A percentile compares a stretch with the other conserved stretches of the same genome.
phyloP scores from a whole-genome alignment of 1,140 invertebrate species.

The Heliconius congener region DNA sequence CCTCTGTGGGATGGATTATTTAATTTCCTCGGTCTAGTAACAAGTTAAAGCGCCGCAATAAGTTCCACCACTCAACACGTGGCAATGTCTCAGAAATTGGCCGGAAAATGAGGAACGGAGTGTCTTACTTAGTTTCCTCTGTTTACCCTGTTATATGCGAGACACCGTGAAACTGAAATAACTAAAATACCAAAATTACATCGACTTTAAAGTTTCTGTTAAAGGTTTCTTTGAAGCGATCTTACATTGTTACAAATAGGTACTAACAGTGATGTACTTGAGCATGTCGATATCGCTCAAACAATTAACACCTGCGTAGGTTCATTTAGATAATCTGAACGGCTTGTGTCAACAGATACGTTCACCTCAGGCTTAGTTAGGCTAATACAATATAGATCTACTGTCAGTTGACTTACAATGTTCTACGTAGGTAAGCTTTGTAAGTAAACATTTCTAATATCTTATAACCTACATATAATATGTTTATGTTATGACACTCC shows the following conservation, averaged over 20 bases:
- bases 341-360: slow-evolving; percentile 6
- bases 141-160: too few species aligned
- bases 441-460: background rate
- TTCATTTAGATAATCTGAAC: slow-evolving; percentile 11
- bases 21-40: too few species aligned
- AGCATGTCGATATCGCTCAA: background rate
- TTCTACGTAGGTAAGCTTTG: background rate
- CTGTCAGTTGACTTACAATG: background rate
- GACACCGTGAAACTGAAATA: too few species aligned
- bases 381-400: background rate
- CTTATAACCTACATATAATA: background rate
- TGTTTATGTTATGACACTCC: too few species aligned
- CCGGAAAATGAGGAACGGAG: too few species aligned
- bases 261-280: background rate
- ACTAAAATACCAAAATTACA: background rate
- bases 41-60: too few species aligned
- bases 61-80: too few species aligned
- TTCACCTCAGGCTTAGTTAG: background rate
- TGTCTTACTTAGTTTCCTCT: too few species aligned
- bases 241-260: background rate
- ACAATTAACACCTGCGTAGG: slow-evolving; percentile 7
- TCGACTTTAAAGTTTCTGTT: too few species aligned
- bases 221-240: too few species aligned
- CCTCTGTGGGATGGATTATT: too few species aligned
- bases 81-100: too few species aligned